Evolutionary conservation across 2,888 invertebrate species (phyloP).

Genomic region (Theodoxus fluviatilis): DNA sequence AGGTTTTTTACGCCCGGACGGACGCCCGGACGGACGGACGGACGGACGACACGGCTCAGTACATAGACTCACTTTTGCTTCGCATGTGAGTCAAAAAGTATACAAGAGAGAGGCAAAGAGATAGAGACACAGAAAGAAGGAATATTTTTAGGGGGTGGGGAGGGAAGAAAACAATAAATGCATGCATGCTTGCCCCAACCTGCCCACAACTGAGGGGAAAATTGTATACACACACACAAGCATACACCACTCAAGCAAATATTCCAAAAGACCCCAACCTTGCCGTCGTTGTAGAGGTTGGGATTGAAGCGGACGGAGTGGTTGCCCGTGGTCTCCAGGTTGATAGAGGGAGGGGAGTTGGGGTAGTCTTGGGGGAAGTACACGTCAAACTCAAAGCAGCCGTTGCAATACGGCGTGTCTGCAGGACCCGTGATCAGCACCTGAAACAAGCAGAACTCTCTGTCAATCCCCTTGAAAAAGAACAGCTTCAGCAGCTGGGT

Average conservation of each 20-base stretch:
- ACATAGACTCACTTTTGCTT: too few relatives aligned
- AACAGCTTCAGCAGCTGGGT: too few relatives aligned
- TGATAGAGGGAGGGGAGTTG: constrained; percentile 65
- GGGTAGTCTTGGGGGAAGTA: constrained; percentile 67
- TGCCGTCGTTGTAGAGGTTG: constrained; percentile 76
- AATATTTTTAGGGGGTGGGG: too few relatives aligned
- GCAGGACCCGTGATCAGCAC: constrained; percentile 82
- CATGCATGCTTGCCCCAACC: too few relatives aligned
- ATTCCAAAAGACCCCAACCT: constrained; percentile 70
- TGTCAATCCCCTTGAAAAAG: too few relatives aligned
- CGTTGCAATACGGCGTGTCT: constrained; percentile 73
- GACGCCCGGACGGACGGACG: too few relatives aligned
- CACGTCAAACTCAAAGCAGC: constrained; percentile 67
- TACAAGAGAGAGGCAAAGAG: not conserved
- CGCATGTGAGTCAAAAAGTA: not conserved
- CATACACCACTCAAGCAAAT: not conserved
- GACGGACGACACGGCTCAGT: too few relatives aligned
- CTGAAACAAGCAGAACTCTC: too few relatives aligned
- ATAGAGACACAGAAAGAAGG: not conserved
- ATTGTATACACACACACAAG: not conserved
- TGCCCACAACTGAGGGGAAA: not conserved
- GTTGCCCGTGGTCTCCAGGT: constrained; percentile 66
- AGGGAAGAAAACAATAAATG: too few relatives aligned
- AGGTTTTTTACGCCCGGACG: too few relatives aligned
- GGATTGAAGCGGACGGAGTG: constrained; percentile 66